These are phyloP conservation scores for Tetramorium bicarinatum DNA, from an alignment of 2,888 invertebrate genomes.

Conservation along the genomic window DNA sequence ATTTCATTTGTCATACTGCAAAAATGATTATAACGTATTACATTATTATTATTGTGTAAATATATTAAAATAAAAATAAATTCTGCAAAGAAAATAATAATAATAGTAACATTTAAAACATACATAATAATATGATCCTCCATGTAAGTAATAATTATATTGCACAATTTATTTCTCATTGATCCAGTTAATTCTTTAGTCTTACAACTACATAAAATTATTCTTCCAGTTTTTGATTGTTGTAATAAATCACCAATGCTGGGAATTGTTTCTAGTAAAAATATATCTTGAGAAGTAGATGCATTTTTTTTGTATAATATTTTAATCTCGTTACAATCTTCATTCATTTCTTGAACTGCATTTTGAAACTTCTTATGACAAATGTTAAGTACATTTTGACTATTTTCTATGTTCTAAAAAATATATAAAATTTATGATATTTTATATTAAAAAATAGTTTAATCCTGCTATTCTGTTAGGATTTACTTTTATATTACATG, in stretches of 20 bases:
- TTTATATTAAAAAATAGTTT: too few species aligned
- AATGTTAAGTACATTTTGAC: too few species aligned
- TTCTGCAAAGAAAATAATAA: neutral
- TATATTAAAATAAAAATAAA: constrained; percentile 1
- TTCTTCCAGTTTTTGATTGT: neutral
- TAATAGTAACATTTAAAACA: neutral
- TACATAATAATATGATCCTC: neutral
- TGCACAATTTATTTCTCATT: neutral
- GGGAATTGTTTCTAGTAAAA: neutral
- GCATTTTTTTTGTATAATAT: too few species aligned
- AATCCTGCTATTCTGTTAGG: too few species aligned
- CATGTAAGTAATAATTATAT: neutral
- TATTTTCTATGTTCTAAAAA: too few species aligned
- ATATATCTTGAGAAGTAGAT: neutral
- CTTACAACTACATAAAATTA: neutral
- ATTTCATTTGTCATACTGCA: constrained; percentile 24
- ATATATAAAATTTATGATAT: too few species aligned
- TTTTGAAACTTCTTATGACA: too few species aligned
- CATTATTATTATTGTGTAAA: neutral
- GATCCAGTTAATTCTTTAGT: neutral
- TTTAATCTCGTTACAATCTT: too few species aligned
- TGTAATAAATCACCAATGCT: neutral
- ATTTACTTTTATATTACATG: too few species aligned
- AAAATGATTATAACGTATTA: neutral
- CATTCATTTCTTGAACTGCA: too few species aligned